These are phyloP conservation scores for Spizaetus ornatus DNA, from an alignment of 2,113 vertebrate genomes.

Conservation along the genomic window DNA sequence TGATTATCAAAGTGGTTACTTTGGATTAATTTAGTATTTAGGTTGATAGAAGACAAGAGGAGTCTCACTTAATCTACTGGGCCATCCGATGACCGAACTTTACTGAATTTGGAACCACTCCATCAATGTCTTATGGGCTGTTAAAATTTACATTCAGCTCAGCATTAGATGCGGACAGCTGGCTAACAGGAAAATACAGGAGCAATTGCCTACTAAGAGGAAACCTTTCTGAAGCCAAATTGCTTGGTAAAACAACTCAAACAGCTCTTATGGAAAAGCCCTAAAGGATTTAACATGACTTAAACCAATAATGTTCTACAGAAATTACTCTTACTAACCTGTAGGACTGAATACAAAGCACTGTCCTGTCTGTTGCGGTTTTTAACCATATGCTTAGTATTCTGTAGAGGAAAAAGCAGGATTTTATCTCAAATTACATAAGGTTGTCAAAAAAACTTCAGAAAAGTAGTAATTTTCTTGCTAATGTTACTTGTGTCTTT, in stretches of 20 bases:
- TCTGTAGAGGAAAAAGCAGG: rapidly evolving
- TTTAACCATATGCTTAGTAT: neutral
- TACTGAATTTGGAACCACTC: neutral
- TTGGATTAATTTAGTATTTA: neutral
- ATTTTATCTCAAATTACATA: neutral
- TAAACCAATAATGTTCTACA: neutral
- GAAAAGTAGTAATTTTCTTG: neutral
- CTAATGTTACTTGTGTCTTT: neutral
- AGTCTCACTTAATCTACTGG: neutral
- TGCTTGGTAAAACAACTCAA: neutral
- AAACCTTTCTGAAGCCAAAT: slow-evolving; percentile 3
- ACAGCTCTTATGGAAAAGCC: neutral
- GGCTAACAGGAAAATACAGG: neutral
- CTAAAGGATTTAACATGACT: neutral
- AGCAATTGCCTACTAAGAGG: neutral
- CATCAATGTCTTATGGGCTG: neutral
- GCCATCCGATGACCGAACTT: neutral
- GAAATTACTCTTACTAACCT: neutral
- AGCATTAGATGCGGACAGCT: neutral
- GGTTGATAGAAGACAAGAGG: neutral
- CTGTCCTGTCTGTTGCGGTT: neutral
- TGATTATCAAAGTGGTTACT: neutral
- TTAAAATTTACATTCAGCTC: neutral
- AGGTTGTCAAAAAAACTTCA: neutral
- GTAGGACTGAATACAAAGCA: neutral